Percentiles rank a stretch among this genome's conserved stretches.
These are phyloP conservation scores for Argyrosomus japonicus DNA, from an alignment of 2,113 vertebrate species.

Conservation along the genomic window DNA sequence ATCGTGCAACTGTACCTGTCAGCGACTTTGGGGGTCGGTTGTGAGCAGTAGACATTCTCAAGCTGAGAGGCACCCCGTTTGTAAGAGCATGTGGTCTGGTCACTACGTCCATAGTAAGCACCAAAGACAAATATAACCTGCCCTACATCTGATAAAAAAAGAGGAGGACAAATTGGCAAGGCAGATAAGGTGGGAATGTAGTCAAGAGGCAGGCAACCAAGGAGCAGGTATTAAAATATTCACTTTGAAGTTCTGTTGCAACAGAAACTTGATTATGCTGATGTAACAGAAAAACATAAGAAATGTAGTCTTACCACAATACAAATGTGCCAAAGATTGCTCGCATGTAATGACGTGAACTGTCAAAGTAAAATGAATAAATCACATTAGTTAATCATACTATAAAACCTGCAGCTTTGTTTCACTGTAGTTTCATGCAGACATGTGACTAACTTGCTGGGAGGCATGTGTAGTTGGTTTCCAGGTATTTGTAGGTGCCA, in stretches of 20 bases:
- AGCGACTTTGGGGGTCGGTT: not conserved
- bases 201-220: not conserved
- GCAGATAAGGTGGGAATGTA: not conserved
- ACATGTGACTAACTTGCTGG: conserved; percentile 59
- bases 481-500: conserved; percentile 57
- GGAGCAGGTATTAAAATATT: not conserved
- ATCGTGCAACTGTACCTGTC: conserved; percentile 21
- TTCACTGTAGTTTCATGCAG: not conserved
- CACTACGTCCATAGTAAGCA: conserved; percentile 65
- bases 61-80: fast-evolving
- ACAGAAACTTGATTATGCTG: not conserved
- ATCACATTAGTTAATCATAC: conserved; percentile 17
- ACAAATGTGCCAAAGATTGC: conserved; percentile 26
- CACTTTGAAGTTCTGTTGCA: not conserved
- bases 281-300: not conserved
- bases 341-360: conserved; percentile 36
- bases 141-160: conserved; percentile 29
- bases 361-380: conserved; percentile 22
- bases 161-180: not conserved
- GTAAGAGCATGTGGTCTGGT: conserved; percentile 57
- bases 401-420: not conserved
- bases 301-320: conserved; percentile 51
- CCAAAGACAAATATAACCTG: conserved; percentile 49
- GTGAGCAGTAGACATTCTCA: conserved; percentile 10
- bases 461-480: conserved; percentile 59